Evolutionary conservation across 2,888 invertebrate species (phyloP), one percentile per base, ranked within the genome.

Genomic region (Prenolepis imparis): DNA sequence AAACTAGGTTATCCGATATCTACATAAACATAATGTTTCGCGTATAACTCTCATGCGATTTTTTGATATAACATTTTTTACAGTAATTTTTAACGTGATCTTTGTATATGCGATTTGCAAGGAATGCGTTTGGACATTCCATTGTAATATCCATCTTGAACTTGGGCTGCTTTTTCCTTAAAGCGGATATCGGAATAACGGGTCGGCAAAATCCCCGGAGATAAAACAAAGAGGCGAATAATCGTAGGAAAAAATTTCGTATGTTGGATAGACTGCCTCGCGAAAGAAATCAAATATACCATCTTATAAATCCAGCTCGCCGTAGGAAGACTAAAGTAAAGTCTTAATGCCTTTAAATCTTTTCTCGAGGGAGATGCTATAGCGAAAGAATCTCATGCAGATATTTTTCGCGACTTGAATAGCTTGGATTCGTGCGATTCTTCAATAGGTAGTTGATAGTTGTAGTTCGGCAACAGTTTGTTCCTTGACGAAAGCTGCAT

Each of bases 291-390:
- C 44, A n/a, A n/a, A 75, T 64, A 24, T 77, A 67, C 11, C 52
- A n/a, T 9, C 78, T 83, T 80, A 72, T 67, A 70, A 83, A 85
- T 83, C 73, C 59, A 73, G 63, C n/a, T 73, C 32, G 57, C 52
- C 36, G 57, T 55, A n/a, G 21, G 8, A 15, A 52, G 8, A 6
- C 48, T 67, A 73, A 61, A n/a, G 48, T 57, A n/a, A 61, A 59
- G 59, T 78, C 55, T 67, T 73, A 83, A 64, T 61, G 64, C 83
- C 82, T 83, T 86, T 84, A 83, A 78, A 55, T 64, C 36, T 66
- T 12, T 72, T 36, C 28, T 59, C 67, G 61, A 12, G 55, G 52
- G n/a, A 77, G 55, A 73, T n/a, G 61, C 52, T 67, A 57, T n/a
- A 36, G 41, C 32, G 11, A 48, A 57, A 67, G 21, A 18, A 82